A percentile compares a stretch with the other conserved stretches of the same genome.
These are phyloP conservation scores for Tarsius wallacei DNA, from an alignment of 2,797 vertebrate genomes.

Conservation along the genomic window DNA sequence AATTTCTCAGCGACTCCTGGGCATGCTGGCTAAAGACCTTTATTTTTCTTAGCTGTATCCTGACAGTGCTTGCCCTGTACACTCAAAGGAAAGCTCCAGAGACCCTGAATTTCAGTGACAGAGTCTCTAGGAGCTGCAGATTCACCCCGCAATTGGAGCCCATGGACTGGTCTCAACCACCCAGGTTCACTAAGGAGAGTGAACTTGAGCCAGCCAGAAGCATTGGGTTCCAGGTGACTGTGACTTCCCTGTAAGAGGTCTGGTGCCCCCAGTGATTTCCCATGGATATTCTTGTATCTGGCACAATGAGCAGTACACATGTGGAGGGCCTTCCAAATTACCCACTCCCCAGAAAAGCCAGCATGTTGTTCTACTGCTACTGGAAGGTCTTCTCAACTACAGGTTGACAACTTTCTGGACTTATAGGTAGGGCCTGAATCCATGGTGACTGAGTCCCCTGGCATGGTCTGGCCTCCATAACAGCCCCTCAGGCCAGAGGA, in stretches of 20 bases:
- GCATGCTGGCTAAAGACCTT: not conserved
- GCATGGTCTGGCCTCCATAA: not conserved
- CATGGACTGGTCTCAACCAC: not conserved
- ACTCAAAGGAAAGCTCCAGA: not conserved
- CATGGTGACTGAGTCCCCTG: not conserved
- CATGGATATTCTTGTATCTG: not conserved
- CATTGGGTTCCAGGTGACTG: not conserved
- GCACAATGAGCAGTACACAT: not conserved
- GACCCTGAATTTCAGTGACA: not conserved
- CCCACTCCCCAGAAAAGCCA: slow-evolving; percentile 17
- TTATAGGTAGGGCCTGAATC: not conserved
- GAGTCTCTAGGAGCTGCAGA: not conserved
- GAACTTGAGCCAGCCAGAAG: not conserved
- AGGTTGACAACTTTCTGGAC: not conserved
- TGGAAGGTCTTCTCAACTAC: not conserved
- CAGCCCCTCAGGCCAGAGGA: not conserved
- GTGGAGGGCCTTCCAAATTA: slow-evolving; percentile 63
- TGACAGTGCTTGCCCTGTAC: not conserved
- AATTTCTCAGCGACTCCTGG: slow-evolving; percentile 1
- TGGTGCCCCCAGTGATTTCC: not conserved
- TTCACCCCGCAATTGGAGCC: not conserved
- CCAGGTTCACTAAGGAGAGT: not conserved
- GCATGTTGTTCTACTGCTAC: slow-evolving; percentile 56
- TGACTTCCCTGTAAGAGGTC: not conserved
- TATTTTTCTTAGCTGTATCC: not conserved